Evolutionary conservation across 1,140 invertebrate genomes (phyloP), one percentile per base, ranked within the genome.

Genomic region (Atta texana): DNA sequence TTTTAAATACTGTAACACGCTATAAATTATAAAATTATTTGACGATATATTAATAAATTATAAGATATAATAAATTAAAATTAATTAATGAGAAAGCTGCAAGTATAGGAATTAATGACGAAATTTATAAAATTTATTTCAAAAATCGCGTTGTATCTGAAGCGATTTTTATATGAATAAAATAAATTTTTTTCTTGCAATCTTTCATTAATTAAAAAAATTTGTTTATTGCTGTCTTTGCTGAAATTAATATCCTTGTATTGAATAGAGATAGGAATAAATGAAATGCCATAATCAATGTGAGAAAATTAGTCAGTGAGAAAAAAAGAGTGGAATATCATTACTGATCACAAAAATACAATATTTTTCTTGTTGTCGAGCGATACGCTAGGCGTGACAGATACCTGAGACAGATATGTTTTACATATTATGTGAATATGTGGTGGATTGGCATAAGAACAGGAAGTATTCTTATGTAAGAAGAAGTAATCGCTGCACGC

Each of bases 381-480:
- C 34, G 71, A 74, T 39, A 74, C 18, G 53, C 39, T 82, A 49
- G 6, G 31, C 39, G 68, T 34, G 55, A 84, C 7, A 34, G 69
- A 39, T 74, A 57, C 51, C 68, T 44, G 39, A 74, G 78, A 85
- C 53, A 74, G 21, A 59, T 53, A 55, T 63, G 64, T 63, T 53
- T 55, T 86, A 81, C 85, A 68, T 61, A 68, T 61, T 81, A 66
- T 86, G 66, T 28, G 24, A 44, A 51, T 71, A 66, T 86, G 57
- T 28, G n/a, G 44, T 86, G 64, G 64, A 81, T 71, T 71, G 55
- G 61, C 61, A 82, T 89, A 89, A 90, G 89, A 90, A 82, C 88
- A 90, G 89, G 89, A 90, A 90, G 80, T 74, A 69, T 57, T 61
- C 80, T 90, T 90, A 90, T 87, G 84, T 90, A 90, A 90, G 76